Conservation (phyloP, 2,113 vertebrate species). For the Petroica traversi region DNA sequence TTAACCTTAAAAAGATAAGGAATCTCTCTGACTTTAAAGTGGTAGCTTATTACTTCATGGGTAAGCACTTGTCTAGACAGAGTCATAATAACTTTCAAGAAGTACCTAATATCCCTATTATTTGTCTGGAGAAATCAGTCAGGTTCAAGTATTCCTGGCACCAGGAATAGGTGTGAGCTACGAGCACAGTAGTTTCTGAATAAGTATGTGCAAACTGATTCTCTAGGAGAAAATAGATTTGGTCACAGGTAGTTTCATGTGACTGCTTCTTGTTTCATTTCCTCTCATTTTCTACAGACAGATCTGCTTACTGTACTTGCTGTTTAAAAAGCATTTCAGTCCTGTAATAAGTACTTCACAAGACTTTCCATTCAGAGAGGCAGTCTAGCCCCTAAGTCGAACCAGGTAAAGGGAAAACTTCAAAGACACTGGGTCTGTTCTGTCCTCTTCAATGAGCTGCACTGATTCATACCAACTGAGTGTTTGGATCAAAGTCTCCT, state of each 20-base stretch:
- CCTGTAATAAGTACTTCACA: background rate
- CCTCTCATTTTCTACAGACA: background rate
- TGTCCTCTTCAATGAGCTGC: background rate
- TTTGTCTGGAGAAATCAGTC: background rate
- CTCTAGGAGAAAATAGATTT: background rate
- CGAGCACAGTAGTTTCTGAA: background rate
- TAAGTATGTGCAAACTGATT: slow-evolving; percentile 22
- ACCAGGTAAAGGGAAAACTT: background rate
- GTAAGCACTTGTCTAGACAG: slow-evolving; percentile 41
- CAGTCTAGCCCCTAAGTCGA: background rate
- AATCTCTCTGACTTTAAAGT: background rate
- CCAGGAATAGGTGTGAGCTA: background rate
- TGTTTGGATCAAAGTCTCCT: background rate
- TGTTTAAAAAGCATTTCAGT: background rate
- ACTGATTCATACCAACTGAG: background rate
- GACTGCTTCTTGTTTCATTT: slow-evolving; percentile 18
- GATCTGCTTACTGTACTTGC: background rate
- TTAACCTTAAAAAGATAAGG: slow-evolving; percentile 35
- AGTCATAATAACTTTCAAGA: slow-evolving; percentile 3
- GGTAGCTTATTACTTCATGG: background rate
- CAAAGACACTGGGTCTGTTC: background rate
- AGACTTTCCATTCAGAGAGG: background rate
- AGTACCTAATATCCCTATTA: slow-evolving; percentile 2
- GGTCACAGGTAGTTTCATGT: background rate
- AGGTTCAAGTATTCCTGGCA: background rate